Percentiles rank a stretch among this genome's conserved stretches.
phyloP scores from a whole-genome alignment of 2,113 vertebrate genomes.

The Aix galericulata region DNA sequence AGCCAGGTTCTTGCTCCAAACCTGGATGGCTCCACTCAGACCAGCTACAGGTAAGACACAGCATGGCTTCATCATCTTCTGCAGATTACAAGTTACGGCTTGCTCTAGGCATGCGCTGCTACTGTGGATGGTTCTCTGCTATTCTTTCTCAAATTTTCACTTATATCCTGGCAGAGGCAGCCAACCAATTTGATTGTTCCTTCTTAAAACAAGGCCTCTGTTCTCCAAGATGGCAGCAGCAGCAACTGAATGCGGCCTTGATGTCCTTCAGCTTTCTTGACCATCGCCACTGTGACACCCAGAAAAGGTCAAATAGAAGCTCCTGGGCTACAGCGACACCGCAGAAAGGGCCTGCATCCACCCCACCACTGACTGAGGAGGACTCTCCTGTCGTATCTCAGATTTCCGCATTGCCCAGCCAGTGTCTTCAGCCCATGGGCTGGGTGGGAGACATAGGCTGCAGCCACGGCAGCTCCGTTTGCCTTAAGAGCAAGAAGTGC shows the following conservation, averaged over 20 bases:
- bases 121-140: not conserved
- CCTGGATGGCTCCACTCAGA: not conserved
- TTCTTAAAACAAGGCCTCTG: not conserved
- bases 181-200: not conserved
- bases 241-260: not conserved
- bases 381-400: not conserved
- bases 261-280: not conserved
- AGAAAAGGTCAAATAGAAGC: not conserved
- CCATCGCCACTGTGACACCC: fast-evolving
- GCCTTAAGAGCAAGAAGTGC: not conserved
- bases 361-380: not conserved
- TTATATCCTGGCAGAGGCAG: not conserved
- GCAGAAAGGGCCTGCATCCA: no score
- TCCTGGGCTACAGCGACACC: not conserved
- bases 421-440: not conserved
- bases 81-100: not conserved
- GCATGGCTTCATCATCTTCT: fast-evolving
- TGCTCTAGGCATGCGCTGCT: not conserved
- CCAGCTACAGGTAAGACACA: not conserved
- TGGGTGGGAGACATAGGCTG: not conserved
- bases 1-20: not conserved
- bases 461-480: not conserved
- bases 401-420: not conserved
- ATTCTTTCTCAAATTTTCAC: not conserved
- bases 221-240: not conserved